Conservation (phyloP, 92 coral and sea anemone species). For the Montipora capitata region DNA sequence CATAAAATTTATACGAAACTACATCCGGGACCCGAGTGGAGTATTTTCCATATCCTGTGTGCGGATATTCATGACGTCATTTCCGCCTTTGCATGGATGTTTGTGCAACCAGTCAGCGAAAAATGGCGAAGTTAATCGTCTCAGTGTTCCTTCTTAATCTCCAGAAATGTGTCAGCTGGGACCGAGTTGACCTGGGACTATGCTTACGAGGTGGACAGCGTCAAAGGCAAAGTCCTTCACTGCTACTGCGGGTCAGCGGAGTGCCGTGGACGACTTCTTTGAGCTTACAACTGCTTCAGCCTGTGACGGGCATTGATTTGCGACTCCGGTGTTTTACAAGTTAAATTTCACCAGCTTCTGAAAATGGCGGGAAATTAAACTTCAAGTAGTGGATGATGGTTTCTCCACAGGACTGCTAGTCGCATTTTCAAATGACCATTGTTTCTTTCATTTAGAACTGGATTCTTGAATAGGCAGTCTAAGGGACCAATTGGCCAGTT, state of each 20-base stretch:
- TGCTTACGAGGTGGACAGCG: conserved; percentile 99
- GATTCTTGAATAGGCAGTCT: no score
- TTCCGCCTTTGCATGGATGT: no score
- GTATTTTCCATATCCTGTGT: no score
- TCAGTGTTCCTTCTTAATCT: neutral
- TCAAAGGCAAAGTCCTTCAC: conserved; percentile 91
- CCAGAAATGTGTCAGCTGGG: conserved; percentile 94
- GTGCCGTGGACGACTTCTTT: conserved; percentile 93
- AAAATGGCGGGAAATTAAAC: neutral
- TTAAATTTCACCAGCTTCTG: no score
- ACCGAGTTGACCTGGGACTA: conserved; percentile 98
- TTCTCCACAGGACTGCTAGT: neutral
- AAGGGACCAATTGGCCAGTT: no score
- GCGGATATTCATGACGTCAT: no score
- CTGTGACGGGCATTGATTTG: neutral
- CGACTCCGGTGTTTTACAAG: no score
- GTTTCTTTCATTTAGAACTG: no score
- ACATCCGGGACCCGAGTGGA: no score
- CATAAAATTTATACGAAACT: no score
- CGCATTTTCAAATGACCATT: neutral
- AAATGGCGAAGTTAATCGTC: no score
- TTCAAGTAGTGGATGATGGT: neutral
- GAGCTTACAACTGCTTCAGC: conserved; percentile 6
- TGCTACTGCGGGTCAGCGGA: conserved; percentile 98
- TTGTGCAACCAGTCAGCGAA: neutral